These are phyloP conservation scores for Oncorhynchus tshawytscha DNA, from an alignment of 2,113 vertebrate species.

Conservation along the genomic window DNA sequence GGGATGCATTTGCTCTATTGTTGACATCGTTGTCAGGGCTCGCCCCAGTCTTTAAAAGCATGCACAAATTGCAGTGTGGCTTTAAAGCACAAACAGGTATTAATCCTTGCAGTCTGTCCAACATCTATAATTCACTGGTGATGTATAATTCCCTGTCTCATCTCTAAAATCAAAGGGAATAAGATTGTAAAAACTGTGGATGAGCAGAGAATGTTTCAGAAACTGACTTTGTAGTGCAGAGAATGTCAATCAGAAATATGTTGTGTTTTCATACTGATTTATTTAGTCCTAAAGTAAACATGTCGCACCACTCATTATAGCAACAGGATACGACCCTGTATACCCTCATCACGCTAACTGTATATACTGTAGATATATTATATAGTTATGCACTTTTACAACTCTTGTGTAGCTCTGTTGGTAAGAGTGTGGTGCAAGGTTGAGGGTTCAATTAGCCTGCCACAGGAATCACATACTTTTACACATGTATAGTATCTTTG, in stretches of 20 bases:
- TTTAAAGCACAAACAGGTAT: background rate
- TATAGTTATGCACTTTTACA: background rate
- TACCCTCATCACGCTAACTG: background rate
- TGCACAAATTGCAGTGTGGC: background rate
- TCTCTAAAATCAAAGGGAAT: conserved; percentile 7
- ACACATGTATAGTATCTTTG: too few species aligned
- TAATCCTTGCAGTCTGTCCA: too few species aligned
- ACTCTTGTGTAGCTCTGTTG: too few species aligned
- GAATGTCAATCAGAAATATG: background rate
- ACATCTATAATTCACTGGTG: conserved; percentile 5
- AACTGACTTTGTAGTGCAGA: background rate
- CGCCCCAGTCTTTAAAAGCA: too few species aligned
- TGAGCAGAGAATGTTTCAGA: background rate
- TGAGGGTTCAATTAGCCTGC: too few species aligned
- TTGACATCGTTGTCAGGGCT: too few species aligned
- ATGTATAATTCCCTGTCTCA: background rate
- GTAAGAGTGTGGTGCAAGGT: too few species aligned
- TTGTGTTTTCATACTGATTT: background rate
- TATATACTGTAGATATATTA: background rate
- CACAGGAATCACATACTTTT: too few species aligned
- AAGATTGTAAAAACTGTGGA: background rate
- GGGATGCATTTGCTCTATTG: too few species aligned
- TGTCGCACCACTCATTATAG: background rate
- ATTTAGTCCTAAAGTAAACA: background rate
- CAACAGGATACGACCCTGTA: background rate